Conservation (phyloP, 2,113 vertebrate genomes). For the Cyanoramphus novaezelandiae region DNA sequence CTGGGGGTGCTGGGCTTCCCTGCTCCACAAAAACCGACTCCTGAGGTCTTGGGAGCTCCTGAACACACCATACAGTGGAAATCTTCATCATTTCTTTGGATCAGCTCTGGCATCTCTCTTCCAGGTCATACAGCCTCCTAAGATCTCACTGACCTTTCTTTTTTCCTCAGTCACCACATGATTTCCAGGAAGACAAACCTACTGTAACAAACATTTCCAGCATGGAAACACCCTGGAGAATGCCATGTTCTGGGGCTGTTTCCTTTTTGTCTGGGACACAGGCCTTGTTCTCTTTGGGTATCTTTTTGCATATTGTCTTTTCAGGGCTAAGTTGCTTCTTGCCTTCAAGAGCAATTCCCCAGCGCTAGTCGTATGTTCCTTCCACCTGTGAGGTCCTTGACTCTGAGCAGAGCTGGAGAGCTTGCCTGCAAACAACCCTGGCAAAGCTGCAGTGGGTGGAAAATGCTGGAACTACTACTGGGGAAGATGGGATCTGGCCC, state of each 20-base stretch:
- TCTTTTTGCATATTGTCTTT: not conserved
- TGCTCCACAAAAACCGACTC: not conserved
- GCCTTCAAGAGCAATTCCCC: not conserved
- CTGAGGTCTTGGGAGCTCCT: not conserved
- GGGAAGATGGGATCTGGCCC: not conserved
- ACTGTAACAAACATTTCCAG: not conserved
- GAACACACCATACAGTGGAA: not conserved
- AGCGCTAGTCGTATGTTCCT: not conserved
- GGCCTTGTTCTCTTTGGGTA: not conserved
- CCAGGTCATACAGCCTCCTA: not conserved
- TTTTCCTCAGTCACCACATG: not conserved
- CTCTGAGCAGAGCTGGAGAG: not conserved
- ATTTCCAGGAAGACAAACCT: not conserved
- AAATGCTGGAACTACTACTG: not conserved
- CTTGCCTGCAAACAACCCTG: not conserved
- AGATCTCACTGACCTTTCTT: not conserved
- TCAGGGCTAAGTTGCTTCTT: not conserved
- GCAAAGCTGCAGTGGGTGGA: not conserved
- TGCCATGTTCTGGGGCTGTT: fast-evolving
- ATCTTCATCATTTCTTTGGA: not conserved
- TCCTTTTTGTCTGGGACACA: not conserved
- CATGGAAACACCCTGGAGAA: not conserved
- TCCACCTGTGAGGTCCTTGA: not conserved
- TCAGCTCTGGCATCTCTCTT: not conserved
- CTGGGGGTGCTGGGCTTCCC: not conserved